Percentiles rank a stretch among this genome's conserved stretches.
Conservation (phyloP, 64 coral and sea anemone genomes). For the Stichodactyla mertensii region DNA sequence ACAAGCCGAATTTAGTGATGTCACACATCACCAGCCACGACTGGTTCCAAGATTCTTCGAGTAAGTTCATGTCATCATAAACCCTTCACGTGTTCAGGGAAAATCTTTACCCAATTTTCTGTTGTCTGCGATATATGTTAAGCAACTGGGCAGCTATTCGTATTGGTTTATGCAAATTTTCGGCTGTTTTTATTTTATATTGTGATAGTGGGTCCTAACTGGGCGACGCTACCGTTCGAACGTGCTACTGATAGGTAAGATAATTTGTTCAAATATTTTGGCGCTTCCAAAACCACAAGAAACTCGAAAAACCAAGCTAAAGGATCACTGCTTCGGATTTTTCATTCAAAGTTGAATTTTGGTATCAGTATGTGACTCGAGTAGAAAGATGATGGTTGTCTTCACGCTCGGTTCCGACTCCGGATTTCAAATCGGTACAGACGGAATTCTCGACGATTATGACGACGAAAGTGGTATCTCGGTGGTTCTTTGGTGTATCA, state of each 20-base stretch:
- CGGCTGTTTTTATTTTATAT: background rate
- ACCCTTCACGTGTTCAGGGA: background rate
- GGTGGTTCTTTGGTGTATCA: conserved; percentile 35
- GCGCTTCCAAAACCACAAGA: background rate
- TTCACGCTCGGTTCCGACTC: conserved; percentile 6
- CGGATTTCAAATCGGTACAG: background rate
- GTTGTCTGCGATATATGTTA: background rate
- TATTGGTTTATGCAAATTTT: conserved; percentile 8
- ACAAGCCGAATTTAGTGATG: background rate
- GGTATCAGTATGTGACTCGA: background rate
- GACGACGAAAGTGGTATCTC: conserved; percentile 49
- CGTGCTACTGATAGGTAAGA: background rate
- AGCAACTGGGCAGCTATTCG: background rate
- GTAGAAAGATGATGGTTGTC: background rate
- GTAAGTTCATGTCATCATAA: background rate
- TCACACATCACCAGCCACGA: background rate
- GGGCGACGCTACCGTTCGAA: background rate
- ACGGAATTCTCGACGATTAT: conserved; percentile 15
- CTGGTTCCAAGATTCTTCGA: background rate
- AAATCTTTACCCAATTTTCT: background rate
- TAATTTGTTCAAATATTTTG: conserved; percentile 13
- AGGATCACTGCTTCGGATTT: background rate
- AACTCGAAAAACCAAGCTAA: background rate
- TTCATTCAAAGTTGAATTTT: background rate
- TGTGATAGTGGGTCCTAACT: conserved; percentile 2